A percentile compares a stretch with the other conserved stretches of the same genome.
These are phyloP conservation scores for Bergia sp. DNA, from an alignment of 92 coral and sea anemone genomes.

Conservation along the genomic window DNA sequence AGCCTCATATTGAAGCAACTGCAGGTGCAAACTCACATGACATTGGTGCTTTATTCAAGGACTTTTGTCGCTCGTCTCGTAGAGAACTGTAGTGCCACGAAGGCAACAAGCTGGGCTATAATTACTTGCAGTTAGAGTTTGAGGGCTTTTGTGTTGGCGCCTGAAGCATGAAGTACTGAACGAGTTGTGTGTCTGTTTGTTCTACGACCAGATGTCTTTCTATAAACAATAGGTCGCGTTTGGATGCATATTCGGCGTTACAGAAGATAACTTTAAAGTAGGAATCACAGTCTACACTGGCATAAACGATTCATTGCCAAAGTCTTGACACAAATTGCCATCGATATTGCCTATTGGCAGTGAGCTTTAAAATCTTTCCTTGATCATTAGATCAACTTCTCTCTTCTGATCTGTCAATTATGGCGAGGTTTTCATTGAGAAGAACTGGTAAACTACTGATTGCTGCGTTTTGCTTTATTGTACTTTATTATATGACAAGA, in stretches of 20 bases:
- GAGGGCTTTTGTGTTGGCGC: neutral
- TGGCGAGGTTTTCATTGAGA: conserved; percentile 50
- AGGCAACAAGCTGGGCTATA: neutral
- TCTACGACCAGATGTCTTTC: neutral
- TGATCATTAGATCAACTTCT: neutral
- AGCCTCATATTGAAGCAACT: neutral
- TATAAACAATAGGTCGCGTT: neutral
- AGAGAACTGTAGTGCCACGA: conserved; percentile 23
- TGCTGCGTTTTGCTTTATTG: conserved; percentile 40
- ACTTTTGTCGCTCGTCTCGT: neutral
- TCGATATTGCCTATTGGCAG: neutral
- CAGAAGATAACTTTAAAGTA: neutral
- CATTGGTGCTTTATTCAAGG: neutral
- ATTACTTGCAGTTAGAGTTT: too few species aligned
- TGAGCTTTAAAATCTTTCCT: neutral
- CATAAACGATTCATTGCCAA: neutral
- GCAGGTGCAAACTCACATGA: neutral
- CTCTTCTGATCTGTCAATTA: neutral
- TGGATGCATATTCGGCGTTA: neutral
- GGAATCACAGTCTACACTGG: neutral
- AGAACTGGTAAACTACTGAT: conserved; percentile 46
- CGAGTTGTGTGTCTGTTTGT: neutral
- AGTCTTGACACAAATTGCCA: neutral
- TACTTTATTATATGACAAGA: conserved; percentile 52
- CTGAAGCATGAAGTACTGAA: neutral